Conservation (phyloP, 2,113 vertebrate species). For the Nerophis ophidion region DNA sequence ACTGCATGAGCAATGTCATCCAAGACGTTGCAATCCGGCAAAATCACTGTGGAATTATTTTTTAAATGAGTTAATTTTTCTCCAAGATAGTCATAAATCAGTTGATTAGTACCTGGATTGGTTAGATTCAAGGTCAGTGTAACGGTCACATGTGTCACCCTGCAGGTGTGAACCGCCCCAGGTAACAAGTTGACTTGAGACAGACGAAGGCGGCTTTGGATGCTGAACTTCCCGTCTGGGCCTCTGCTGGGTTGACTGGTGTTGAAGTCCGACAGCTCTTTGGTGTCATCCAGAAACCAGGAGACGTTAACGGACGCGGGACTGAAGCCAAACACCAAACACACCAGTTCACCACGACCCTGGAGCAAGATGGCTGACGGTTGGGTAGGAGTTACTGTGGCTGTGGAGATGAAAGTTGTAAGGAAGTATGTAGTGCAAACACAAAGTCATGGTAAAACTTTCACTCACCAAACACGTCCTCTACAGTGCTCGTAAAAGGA, state of each 20-base stretch:
- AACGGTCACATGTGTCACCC: constrained; percentile 48
- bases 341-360: constrained; percentile 45
- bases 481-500: constrained; percentile 23
- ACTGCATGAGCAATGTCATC: constrained; percentile 31
- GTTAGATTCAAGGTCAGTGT: constrained; percentile 32
- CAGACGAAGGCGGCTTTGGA: constrained; percentile 56
- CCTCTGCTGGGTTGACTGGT: constrained; percentile 38
- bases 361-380: constrained; percentile 51
- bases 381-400: constrained; percentile 18
- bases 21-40: constrained; percentile 28
- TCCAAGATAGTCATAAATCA: neutral
- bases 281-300: constrained; percentile 42
- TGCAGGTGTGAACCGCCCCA: constrained; percentile 54
- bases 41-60: constrained; percentile 20
- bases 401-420: constrained; percentile 19
- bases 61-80: neutral
- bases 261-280: constrained; percentile 11
- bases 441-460: neutral
- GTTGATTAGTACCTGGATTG: constrained; percentile 42
- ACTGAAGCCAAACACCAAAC: constrained; percentile 60
- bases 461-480: constrained; percentile 58
- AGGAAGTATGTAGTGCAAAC: neutral
- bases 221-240: constrained; percentile 57
- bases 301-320: constrained; percentile 53
- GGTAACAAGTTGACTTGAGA: constrained; percentile 26